A percentile compares a stretch with the other conserved stretches of the same genome.
Conservation (phyloP, 2,113 vertebrate species). For the Aythya baeri region DNA sequence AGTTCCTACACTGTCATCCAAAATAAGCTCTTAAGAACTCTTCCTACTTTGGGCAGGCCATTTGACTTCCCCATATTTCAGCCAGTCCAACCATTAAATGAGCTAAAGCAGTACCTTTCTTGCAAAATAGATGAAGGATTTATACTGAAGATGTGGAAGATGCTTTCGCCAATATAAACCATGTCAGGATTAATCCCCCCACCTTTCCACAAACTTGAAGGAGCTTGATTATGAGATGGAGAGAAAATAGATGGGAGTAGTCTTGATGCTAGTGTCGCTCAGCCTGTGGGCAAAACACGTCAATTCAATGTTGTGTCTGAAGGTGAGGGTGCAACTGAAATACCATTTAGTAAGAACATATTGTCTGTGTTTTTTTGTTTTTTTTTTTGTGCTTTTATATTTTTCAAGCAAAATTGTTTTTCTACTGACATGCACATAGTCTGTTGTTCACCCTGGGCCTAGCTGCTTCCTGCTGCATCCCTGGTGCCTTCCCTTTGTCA, state of each 20-base stretch:
- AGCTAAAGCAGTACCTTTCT: background rate
- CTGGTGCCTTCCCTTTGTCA: background rate
- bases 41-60: background rate
- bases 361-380: background rate
- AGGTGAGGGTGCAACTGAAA: background rate
- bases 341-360: background rate
- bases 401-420: background rate
- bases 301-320: background rate
- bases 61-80: background rate
- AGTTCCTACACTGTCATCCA: background rate
- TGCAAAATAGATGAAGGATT: background rate
- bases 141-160: background rate
- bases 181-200: background rate
- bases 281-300: background rate
- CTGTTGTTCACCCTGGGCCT: background rate
- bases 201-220: background rate
- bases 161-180: background rate
- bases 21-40: background rate
- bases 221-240: background rate
- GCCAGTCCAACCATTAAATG: background rate
- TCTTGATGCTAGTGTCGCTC: background rate
- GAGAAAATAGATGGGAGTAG: background rate
- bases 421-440: background rate
- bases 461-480: background rate
- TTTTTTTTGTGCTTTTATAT: background rate